phyloP scores from a whole-genome alignment of 2,888 invertebrate species.

The Chrysodeixis includens region DNA sequence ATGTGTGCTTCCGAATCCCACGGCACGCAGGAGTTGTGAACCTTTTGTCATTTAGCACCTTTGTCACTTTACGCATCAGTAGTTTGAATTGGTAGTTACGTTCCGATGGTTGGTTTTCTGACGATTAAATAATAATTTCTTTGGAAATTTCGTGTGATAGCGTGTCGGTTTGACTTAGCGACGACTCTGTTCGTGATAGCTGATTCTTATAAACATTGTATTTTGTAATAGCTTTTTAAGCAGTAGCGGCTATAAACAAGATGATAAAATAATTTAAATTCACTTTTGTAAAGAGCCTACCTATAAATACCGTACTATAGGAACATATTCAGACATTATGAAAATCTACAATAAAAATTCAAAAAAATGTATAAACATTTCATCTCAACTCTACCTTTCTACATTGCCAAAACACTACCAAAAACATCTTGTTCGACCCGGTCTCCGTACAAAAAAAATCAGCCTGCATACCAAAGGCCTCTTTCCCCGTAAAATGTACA shows the following conservation, averaged over 20 bases:
- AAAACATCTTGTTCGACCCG: not conserved
- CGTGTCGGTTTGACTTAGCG: slow-evolving; percentile 44
- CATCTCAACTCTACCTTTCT: not conserved
- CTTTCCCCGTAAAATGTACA: slow-evolving; percentile 40
- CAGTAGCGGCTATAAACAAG: not conserved
- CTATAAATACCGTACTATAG: too few relatives aligned
- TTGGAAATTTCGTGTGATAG: slow-evolving; percentile 36
- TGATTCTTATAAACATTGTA: not conserved
- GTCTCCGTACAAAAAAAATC: not conserved
- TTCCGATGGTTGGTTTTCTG: slow-evolving; percentile 46
- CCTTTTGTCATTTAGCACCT: slow-evolving; percentile 65
- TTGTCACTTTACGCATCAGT: slow-evolving; percentile 71
- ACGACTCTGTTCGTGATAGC: slow-evolving; percentile 6
- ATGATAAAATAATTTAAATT: too few relatives aligned
- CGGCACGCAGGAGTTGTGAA: slow-evolving; percentile 68
- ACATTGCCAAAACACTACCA: not conserved
- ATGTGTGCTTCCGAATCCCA: slow-evolving; percentile 72
- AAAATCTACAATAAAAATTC: too few relatives aligned
- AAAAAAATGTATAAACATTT: too few relatives aligned
- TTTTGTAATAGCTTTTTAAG: slow-evolving; percentile 15
- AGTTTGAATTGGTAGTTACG: slow-evolving; percentile 34
- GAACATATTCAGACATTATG: too few relatives aligned
- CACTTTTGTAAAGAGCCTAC: too few relatives aligned
- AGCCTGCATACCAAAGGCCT: slow-evolving; percentile 25
- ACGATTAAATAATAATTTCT: slow-evolving; percentile 56